Conservation (phyloP, 2,113 vertebrate species). For the Ornithorhynchus anatinus region DNA sequence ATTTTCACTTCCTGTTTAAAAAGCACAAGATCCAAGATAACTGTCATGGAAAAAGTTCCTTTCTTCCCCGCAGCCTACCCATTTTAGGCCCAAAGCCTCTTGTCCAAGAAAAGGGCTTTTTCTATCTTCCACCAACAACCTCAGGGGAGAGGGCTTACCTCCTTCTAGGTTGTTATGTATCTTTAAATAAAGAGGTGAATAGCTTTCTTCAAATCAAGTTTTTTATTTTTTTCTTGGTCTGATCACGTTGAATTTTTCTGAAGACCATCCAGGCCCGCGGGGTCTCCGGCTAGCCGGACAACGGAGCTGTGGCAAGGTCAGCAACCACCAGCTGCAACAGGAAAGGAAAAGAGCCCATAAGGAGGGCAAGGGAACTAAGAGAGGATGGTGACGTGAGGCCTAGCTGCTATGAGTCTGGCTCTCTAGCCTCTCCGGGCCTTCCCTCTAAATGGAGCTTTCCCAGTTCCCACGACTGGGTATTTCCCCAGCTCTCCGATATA, state of each 20-base stretch:
- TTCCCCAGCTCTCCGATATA: background rate
- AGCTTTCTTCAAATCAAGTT: too few relatives aligned
- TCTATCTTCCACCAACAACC: background rate
- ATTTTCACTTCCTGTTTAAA: slow-evolving; percentile 8
- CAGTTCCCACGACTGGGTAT: background rate
- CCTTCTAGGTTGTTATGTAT: slow-evolving; percentile 4
- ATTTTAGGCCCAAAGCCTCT: too few relatives aligned
- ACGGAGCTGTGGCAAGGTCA: background rate
- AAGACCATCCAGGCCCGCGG: slow-evolving; percentile 12
- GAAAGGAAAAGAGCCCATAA: rapidly evolving
- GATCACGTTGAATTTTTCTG: slow-evolving; percentile 8
- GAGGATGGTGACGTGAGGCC: too few relatives aligned
- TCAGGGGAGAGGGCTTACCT: background rate
- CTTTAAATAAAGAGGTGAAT: too few relatives aligned
- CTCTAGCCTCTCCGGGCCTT: background rate
- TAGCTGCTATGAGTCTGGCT: too few relatives aligned
- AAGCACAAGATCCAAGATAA: background rate
- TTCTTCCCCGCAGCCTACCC: too few relatives aligned
- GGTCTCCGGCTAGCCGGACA: background rate
- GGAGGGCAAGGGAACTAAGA: background rate
- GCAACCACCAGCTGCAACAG: rapidly evolving
- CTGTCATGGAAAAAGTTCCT: background rate
- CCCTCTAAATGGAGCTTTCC: background rate
- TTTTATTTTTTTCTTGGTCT: background rate
- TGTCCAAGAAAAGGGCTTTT: too few relatives aligned